These are phyloP conservation scores for Botrylloides violaceus DNA, from an alignment of 23 tunicate species.

Conservation along the genomic window DNA sequence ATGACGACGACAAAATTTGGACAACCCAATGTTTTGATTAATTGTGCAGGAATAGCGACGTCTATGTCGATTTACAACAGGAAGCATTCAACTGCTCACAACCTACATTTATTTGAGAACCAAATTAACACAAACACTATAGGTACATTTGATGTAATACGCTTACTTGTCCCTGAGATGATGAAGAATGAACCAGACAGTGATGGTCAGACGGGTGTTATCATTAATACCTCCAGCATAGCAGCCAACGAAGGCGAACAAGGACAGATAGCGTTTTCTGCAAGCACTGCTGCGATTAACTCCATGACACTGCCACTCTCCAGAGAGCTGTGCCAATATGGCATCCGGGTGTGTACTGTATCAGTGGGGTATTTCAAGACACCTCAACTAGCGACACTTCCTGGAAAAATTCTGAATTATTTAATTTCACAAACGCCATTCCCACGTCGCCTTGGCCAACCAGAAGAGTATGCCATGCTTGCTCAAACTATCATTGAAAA, in stretches of 20 bases:
- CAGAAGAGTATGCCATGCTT: constrained; percentile 91
- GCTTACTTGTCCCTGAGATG: constrained; percentile 47
- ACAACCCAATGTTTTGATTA: constrained; percentile 45
- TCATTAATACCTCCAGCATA: constrained; percentile 79
- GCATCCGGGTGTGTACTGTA: constrained; percentile 82
- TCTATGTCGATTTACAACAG: constrained; percentile 55
- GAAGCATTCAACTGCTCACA: constrained; percentile 38
- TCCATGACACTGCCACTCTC: constrained; percentile 93
- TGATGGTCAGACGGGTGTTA: constrained; percentile 69
- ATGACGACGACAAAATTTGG: constrained; percentile 40
- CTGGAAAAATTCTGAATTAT: constrained; percentile 60
- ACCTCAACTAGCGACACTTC: constrained; percentile 61
- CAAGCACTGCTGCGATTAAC: constrained; percentile 80
- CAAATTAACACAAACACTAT: constrained; percentile 69
- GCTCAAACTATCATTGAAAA: constrained; percentile 79
- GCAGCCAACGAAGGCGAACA: constrained; percentile 88
- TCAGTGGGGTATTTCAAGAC: constrained; percentile 91
- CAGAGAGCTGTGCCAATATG: constrained; percentile 61
- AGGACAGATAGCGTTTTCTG: constrained; percentile 90
- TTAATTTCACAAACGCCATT: constrained; percentile 78
- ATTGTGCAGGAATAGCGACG: constrained; percentile 91
- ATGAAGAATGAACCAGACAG: constrained; percentile 36
- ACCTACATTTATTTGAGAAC: constrained; percentile 55
- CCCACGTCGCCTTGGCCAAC: constrained; percentile 78
- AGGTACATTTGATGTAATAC: constrained; percentile 84